Evolutionary conservation across 1,140 invertebrate species (phyloP).

Genomic region (Calephelis virginiensis): DNA sequence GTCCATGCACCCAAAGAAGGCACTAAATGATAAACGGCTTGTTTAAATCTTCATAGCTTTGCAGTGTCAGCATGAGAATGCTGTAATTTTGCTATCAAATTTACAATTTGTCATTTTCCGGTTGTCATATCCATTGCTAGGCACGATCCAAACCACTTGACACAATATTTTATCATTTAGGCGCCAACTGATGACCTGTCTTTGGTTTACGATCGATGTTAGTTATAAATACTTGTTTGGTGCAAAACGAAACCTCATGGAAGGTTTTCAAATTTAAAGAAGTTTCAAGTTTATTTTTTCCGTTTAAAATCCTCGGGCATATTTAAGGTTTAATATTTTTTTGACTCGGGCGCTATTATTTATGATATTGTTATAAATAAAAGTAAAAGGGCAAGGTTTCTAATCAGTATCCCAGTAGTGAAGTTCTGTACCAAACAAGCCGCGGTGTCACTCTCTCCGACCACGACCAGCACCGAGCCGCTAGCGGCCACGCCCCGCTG

Average conservation of each 20-base stretch:
- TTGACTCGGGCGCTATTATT: background rate
- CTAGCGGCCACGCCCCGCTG: constrained; percentile 46
- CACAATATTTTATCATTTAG: constrained; percentile 73
- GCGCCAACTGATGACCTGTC: constrained; percentile 49
- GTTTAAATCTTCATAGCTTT: constrained; percentile 55
- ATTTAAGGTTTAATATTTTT: too few species aligned
- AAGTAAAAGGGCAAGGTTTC: background rate
- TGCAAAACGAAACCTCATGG: constrained; percentile 30
- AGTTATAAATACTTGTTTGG: constrained; percentile 49
- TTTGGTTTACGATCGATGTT: constrained; percentile 60
- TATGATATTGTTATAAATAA: background rate
- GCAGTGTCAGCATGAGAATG: constrained; percentile 59
- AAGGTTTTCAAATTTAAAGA: background rate
- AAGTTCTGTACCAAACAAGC: constrained; percentile 40
- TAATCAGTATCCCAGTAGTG: background rate
- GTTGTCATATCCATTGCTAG: constrained; percentile 44
- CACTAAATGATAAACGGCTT: constrained; percentile 76
- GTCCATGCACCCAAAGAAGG: constrained; percentile 59
- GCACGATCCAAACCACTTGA: constrained; percentile 35
- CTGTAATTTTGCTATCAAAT: constrained; percentile 48
- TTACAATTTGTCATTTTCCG: constrained; percentile 46
- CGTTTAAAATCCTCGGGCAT: too few species aligned
- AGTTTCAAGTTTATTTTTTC: too few species aligned
- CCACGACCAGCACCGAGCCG: constrained; percentile 42
- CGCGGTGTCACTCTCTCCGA: constrained; percentile 36